Evolutionary conservation across 2,797 vertebrate genomes (phyloP), one percentile per base, ranked within the genome.

Genomic region (Melanotaenia parkinsoni): DNA sequence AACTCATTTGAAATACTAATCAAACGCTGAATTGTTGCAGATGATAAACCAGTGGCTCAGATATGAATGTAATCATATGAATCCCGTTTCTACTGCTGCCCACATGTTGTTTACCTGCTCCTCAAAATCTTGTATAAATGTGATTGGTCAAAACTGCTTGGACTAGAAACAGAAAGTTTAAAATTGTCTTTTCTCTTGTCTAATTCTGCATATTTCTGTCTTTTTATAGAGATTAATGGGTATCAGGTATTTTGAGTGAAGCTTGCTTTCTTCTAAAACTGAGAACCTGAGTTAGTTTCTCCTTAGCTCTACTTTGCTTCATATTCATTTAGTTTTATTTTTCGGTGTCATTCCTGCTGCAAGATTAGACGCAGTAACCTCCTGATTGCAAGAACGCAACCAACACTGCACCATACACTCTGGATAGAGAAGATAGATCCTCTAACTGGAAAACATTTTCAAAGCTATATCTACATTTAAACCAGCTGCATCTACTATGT

Each of bases 401-500:
- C 58, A 70, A 76, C 72, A 63, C 22, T 63, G 47, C 68, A 59
- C n/a, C 32, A 33, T 68, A 37, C 33, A 56, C 71, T 51, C 12
- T 61, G 35, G n/a, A 30, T 45, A 33, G 54, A 58, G 67, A 35
- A 47, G 40, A 76, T 57, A 53, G 63, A 59, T 63, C 65, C 60
- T 77, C 37, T 14, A 37, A 61, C 47, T 63, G 60, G 60, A 73
- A 70, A 62, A 35, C 33, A 62, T 79, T 76, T 69, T 20, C 3
- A 54, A 26, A 54, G 22, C 53, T 73, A 63, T 59, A 64, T 64
- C 68, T 61, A 33, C 50, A 33, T 33, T 7, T 26, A 61, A 57
- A 84, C 67, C 67, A 83, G 73, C 75, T 85, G 80, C 79, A 73
- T 85, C 66, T 77, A 33, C 32, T 7, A 65, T 74, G 20, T 70